A percentile compares a stretch with the other conserved stretches of the same genome.
These are phyloP conservation scores for Pelmatolapia mariae DNA, from an alignment of 2,113 vertebrate species.

Conservation along the genomic window DNA sequence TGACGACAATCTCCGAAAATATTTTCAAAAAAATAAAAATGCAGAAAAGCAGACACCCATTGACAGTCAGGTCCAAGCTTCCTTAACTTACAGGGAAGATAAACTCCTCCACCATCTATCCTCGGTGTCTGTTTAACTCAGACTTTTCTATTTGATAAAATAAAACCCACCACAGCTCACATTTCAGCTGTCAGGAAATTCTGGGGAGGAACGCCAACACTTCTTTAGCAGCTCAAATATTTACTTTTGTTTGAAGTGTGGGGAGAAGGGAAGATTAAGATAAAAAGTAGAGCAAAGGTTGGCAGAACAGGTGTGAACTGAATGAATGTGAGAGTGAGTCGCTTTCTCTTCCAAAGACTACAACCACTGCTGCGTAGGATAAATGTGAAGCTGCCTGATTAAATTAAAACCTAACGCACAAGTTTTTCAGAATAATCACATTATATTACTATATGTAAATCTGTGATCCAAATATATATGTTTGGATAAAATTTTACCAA, in stretches of 20 bases:
- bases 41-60: not conserved
- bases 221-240: slow-evolving; percentile 46
- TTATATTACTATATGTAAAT: not conserved
- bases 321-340: not conserved
- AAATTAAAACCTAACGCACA: not conserved
- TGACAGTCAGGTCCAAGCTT: not conserved
- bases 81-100: not conserved
- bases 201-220: not conserved
- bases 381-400: not conserved
- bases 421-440: not conserved
- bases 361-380: not conserved
- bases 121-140: not conserved
- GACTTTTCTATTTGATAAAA: not conserved
- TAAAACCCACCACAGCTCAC: not conserved
- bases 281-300: not conserved
- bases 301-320: slow-evolving; percentile 16
- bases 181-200: slow-evolving; percentile 38
- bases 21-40: not conserved
- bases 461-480: not conserved
- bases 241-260: slow-evolving; percentile 32
- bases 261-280: not conserved
- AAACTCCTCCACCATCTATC: not conserved
- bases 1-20: not conserved
- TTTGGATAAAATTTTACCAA: not conserved
- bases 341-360: not conserved